Base-by-base conservation (phyloP, 2,113 vertebrate species). In the Rhodinocichla rosea region DNA sequence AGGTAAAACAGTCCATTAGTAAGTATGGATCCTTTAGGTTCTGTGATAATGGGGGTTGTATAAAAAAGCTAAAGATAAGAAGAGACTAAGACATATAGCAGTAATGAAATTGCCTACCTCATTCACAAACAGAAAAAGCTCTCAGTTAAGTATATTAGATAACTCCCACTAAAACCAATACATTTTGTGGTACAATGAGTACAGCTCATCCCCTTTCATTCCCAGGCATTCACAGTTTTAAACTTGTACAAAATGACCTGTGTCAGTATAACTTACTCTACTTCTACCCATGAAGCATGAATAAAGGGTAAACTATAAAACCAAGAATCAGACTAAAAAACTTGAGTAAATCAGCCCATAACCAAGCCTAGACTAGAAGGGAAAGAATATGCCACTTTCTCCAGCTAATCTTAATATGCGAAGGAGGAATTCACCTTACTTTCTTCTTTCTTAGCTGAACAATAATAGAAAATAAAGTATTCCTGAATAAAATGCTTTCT, bases 91-190 rank as follows among this genome's bases (percentile, higher is more conserved):
- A 86, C 17, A 53, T 21, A 83, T 2, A 26, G 33, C 55, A 94
- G 67, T 63, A 94, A 86, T 81, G 60, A 67, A 95, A 90, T 45
- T 32, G 35, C 59, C 86, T 56, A 18, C 45, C 17, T 81, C 80
- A 59, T 87, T 92, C 80, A 87, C 76, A 92, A 90, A 69, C 24
- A 89, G 83, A 89, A 92, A 92, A 88, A 81, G 42, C 50, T 74
- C 80, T 57, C 76, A 18, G 35, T 62, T 79, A 76, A 80, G 53
- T 37, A 5, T 18, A 76, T 68, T 45, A 33, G 63, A 37, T 53
- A 77, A 73, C 28, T 77, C 53, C 45, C 55, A 49, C 76, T 87
- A 62, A 95, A 86, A 22, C 42, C 18, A 83, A 87, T 73, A 42
- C 10, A 39, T 77, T 69, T 90, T 50, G 59, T 8, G 6, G 20